These are phyloP conservation scores for Stigmatopora nigra DNA, from an alignment of 2,113 vertebrate species.

Conservation along the genomic window DNA sequence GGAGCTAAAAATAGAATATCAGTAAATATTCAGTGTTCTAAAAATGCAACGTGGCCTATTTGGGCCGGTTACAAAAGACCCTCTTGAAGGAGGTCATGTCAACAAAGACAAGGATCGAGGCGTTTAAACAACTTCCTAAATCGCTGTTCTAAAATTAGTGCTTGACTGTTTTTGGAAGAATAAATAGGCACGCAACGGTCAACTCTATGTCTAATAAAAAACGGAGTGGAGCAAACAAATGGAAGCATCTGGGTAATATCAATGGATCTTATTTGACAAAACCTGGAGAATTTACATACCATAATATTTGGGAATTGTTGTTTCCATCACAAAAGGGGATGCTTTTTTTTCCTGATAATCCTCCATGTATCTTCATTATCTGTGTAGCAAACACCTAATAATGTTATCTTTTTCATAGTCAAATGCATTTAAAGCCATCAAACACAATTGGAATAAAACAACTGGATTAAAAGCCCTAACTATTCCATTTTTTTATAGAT, in stretches of 20 bases:
- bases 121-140: slow-evolving; percentile 20
- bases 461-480: too few species aligned
- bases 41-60: slow-evolving; percentile 1
- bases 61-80: slow-evolving; percentile 12
- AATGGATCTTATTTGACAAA: neutral
- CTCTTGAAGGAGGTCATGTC: slow-evolving; percentile 5
- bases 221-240: slow-evolving; percentile 10
- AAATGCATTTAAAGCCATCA: neutral
- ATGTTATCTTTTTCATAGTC: neutral
- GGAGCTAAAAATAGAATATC: neutral
- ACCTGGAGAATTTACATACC: neutral
- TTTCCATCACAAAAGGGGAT: neutral
- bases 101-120: neutral
- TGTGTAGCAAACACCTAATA: neutral
- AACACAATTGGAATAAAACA: too few species aligned
- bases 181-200: neutral
- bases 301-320: neutral
- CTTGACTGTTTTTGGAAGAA: neutral
- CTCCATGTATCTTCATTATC: too few species aligned
- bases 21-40: neutral
- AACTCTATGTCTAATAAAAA: neutral
- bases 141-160: slow-evolving; percentile 15
- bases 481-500: too few species aligned
- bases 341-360: neutral
- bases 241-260: neutral